Evolutionary conservation across 2,113 vertebrate genomes (phyloP).

Genomic region (Phylloscopus whistleri): DNA sequence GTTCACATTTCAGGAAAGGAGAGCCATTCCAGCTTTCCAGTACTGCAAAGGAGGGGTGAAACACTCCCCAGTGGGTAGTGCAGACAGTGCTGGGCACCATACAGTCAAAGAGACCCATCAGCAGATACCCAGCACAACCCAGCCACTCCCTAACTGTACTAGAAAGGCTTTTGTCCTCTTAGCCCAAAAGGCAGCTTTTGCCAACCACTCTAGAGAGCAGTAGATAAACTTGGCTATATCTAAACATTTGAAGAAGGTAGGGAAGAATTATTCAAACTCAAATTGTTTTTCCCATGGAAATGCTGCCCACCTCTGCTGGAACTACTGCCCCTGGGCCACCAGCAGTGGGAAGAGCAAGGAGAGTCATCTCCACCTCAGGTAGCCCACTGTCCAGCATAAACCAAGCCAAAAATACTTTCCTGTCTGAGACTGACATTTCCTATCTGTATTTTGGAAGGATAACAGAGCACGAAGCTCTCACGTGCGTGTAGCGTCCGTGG

Average conservation of each 20-base stretch:
- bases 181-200: neutral
- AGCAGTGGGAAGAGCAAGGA: neutral
- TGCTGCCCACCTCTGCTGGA: neutral
- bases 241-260: neutral
- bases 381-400: neutral
- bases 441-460: neutral
- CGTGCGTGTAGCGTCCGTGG: rapidly evolving
- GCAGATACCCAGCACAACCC: neutral
- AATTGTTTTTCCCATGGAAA: neutral
- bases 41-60: neutral
- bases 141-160: neutral
- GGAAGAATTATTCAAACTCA: neutral
- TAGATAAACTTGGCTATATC: neutral
- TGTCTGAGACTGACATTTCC: neutral
- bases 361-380: neutral
- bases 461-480: neutral
- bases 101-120: neutral
- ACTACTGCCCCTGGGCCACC: neutral
- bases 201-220: neutral
- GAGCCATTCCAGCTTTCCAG: neutral
- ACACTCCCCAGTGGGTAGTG: neutral
- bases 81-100: neutral
- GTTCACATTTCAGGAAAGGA: neutral
- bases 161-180: neutral
- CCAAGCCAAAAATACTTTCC: neutral